phyloP scores from a whole-genome alignment of 2,797 vertebrate species.

The Fistularia tabacaria region DNA sequence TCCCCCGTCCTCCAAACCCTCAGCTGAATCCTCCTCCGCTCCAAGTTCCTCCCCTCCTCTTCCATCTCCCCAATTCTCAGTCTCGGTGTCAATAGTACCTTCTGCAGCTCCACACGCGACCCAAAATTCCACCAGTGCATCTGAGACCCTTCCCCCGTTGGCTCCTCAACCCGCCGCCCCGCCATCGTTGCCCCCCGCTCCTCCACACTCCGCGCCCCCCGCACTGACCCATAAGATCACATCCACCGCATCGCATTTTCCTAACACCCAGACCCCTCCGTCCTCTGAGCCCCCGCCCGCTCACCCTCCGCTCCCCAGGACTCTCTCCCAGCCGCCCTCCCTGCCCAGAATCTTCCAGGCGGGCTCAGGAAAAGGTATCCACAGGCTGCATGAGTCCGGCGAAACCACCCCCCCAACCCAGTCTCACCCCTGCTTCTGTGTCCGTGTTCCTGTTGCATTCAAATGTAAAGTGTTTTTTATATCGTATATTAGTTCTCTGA shows the following conservation, averaged over 20 bases:
- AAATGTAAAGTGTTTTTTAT: too few relatives aligned
- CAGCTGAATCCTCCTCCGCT: neutral
- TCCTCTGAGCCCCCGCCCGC: slow-evolving; percentile 21
- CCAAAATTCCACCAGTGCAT: neutral
- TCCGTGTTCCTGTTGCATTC: too few relatives aligned
- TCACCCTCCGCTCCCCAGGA: slow-evolving; percentile 28
- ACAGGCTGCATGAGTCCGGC: neutral
- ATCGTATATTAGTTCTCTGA: too few relatives aligned
- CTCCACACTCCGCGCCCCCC: slow-evolving; percentile 19
- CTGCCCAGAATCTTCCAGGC: slow-evolving; percentile 78
- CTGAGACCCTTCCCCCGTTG: slow-evolving; percentile 3
- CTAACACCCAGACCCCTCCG: slow-evolving; percentile 9
- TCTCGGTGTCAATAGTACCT: slow-evolving; percentile 1
- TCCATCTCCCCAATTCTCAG: slow-evolving; percentile 10
- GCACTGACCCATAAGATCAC: slow-evolving; percentile 15
- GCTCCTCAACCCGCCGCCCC: too few relatives aligned
- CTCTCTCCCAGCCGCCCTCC: slow-evolving; percentile 65
- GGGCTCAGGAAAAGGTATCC: slow-evolving; percentile 68
- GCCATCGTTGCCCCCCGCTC: slow-evolving; percentile 19
- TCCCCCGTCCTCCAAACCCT: slow-evolving; percentile 11
- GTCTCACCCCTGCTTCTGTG: too few relatives aligned
- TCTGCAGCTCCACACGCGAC: slow-evolving; percentile 2
- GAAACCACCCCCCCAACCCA: too few relatives aligned
- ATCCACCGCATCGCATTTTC: slow-evolving; percentile 15
- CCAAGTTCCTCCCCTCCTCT: slow-evolving; percentile 1